Conservation (phyloP, 1,140 invertebrate species). For the Drosophila busckii region DNA sequence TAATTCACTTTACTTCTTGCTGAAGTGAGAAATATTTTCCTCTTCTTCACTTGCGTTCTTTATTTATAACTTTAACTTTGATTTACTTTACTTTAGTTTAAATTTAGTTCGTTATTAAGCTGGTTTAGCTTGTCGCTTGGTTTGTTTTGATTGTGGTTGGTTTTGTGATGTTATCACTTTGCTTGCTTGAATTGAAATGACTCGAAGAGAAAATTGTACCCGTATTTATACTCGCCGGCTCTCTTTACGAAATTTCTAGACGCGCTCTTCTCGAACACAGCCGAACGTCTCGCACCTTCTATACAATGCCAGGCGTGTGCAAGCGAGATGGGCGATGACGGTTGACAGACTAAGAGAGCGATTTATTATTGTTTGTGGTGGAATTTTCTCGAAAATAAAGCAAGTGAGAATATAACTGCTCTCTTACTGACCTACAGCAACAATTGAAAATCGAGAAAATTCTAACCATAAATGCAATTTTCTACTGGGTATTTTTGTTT, state of each 20-base stretch:
- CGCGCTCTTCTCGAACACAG: slow-evolving; percentile 33
- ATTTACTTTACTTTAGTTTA: not conserved
- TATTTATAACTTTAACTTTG: slow-evolving; percentile 8
- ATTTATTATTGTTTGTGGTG: not conserved
- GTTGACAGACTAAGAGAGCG: no score
- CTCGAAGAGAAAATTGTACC: slow-evolving; percentile 28
- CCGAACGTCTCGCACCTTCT: not conserved
- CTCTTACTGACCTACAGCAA: no score
- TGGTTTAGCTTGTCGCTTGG: slow-evolving; percentile 39
- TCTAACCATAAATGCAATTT: no score
- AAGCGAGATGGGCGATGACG: not conserved
- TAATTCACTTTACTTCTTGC: not conserved
- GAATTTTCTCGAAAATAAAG: no score
- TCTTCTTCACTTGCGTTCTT: not conserved
- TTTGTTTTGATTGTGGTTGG: slow-evolving; percentile 35
- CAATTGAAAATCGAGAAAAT: no score
- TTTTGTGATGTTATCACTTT: slow-evolving; percentile 54
- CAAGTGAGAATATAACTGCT: no score
- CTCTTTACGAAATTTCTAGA: slow-evolving; percentile 49
- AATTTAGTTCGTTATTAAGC: slow-evolving; percentile 17
- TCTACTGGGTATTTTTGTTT: no score
- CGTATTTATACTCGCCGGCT: slow-evolving; percentile 54
- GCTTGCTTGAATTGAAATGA: slow-evolving; percentile 57
- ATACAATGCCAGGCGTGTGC: not conserved
- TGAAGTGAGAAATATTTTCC: not conserved